phyloP scores from a whole-genome alignment of 2,797 vertebrate genomes.

The Botia almorhae region DNA sequence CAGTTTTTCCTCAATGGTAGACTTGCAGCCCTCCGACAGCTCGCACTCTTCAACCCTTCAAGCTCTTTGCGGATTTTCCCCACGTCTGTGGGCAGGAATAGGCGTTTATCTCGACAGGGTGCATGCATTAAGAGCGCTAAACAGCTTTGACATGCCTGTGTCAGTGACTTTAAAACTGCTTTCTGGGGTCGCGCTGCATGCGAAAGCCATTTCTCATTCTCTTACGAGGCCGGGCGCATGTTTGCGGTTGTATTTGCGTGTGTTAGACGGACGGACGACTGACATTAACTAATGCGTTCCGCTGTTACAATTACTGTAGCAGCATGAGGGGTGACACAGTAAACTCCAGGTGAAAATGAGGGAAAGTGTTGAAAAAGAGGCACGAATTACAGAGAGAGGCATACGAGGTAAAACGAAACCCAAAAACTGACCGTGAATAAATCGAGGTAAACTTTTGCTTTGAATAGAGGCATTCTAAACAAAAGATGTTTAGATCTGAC shows the following conservation, averaged over 20 bases:
- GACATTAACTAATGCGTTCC: constrained; percentile 41
- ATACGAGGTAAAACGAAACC: neutral
- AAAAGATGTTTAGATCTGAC: neutral
- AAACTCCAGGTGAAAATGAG: neutral
- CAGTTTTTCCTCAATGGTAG: neutral
- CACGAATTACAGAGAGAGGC: neutral
- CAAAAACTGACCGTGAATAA: neutral
- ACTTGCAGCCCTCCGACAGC: constrained; percentile 13
- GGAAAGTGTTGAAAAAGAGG: neutral
- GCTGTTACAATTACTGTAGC: constrained; percentile 24
- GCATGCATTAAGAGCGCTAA: constrained; percentile 53
- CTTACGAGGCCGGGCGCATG: neutral
- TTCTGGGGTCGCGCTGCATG: constrained; percentile 39
- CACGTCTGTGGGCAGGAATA: constrained; percentile 37
- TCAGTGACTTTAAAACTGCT: constrained; percentile 32
- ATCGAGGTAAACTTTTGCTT: no score
- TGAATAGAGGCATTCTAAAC: neutral
- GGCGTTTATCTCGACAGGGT: constrained; percentile 50
- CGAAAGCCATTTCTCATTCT: constrained; percentile 35
- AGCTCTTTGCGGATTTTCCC: constrained; percentile 38
- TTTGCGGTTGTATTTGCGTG: constrained; percentile 19
- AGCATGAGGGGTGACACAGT: neutral
- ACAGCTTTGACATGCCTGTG: constrained; percentile 50
- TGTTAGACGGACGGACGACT: constrained; percentile 12
- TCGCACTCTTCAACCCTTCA: neutral